phyloP scores from a whole-genome alignment of 1,140 invertebrate genomes.

The Magallana angulata region DNA sequence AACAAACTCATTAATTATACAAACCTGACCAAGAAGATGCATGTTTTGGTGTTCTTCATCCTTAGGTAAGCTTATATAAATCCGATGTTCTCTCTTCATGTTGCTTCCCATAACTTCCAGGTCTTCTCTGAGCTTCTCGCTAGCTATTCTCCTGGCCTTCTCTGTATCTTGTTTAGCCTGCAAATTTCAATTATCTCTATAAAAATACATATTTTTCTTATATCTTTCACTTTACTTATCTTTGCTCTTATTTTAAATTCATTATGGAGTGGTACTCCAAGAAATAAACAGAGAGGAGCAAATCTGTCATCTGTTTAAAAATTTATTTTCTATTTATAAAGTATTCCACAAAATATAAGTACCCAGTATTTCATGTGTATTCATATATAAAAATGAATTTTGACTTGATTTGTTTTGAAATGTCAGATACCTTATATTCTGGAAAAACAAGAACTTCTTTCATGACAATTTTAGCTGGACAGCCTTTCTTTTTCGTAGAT shows the following conservation, averaged over 20 bases:
- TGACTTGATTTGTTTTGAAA: not conserved
- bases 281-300: not conserved
- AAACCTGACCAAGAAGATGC: constrained; percentile 47
- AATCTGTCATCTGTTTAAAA: not conserved
- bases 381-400: not conserved
- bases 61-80: constrained; percentile 44
- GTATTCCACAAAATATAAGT: not conserved
- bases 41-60: constrained; percentile 41
- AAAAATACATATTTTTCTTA: not conserved
- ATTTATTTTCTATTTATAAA: not conserved
- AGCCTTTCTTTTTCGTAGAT: constrained; percentile 39
- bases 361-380: not conserved
- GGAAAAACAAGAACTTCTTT: constrained; percentile 45
- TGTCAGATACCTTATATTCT: constrained; percentile 34
- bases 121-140: constrained; percentile 38
- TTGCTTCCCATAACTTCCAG: not conserved
- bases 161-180: constrained; percentile 45
- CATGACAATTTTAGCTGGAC: constrained; percentile 40
- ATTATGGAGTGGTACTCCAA: not conserved
- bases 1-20: not conserved
- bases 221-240: not conserved
- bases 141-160: constrained; percentile 12
- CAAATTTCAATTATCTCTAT: not conserved
- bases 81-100: constrained; percentile 28
- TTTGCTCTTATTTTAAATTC: not conserved